Conservation (phyloP, 2,888 invertebrate genomes). For the Branchinecta sandiegonensis region DNA sequence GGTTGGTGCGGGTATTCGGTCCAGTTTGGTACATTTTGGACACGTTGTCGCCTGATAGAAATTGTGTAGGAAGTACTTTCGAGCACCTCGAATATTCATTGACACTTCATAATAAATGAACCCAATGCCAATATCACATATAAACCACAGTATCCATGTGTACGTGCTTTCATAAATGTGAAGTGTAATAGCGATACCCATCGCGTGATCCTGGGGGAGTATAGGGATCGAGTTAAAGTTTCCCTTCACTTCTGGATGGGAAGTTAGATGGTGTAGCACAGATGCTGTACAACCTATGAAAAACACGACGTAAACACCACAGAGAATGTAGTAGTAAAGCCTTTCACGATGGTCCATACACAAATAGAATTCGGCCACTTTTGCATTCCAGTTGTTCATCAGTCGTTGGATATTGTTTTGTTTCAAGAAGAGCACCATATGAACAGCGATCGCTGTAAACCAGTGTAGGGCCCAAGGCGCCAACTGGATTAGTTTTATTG, state of each 20-base stretch:
- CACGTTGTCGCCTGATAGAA: not conserved
- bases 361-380: not conserved
- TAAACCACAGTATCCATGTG: constrained; percentile 7
- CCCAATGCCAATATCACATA: constrained; percentile 4
- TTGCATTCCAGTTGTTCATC: not conserved
- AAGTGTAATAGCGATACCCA: not conserved
- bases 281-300: not conserved
- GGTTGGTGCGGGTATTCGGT: not conserved
- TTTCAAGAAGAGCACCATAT: not conserved
- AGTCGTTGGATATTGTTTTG: not conserved
- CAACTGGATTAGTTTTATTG: not conserved
- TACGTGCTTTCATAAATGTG: not conserved
- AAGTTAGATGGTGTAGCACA: not conserved
- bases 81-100: not conserved
- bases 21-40: constrained; percentile 7
- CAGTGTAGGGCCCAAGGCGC: constrained; percentile 13
- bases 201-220: not conserved
- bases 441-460: not conserved
- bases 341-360: constrained; percentile 9
- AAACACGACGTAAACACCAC: not conserved
- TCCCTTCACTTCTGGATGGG: not conserved
- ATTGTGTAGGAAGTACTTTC: not conserved
- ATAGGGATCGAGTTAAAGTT: not conserved
- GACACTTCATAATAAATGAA: not conserved
- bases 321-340: not conserved